phyloP scores from a whole-genome alignment of 2,888 invertebrate genomes.

The Drosophila affinis region DNA sequence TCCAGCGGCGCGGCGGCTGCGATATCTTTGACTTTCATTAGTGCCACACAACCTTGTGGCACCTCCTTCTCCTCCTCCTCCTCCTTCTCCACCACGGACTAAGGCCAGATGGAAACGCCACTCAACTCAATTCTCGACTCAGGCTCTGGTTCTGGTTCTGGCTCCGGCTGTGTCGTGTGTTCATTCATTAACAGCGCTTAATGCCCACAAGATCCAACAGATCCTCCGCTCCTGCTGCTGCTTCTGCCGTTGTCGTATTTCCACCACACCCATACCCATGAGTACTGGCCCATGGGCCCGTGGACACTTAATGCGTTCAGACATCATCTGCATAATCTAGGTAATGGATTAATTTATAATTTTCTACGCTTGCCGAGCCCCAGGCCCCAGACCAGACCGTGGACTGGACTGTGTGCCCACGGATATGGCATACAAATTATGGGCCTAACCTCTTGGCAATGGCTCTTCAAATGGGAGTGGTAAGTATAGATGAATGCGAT shows the following conservation, averaged over 20 bases:
- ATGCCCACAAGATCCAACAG: slow-evolving; percentile 35
- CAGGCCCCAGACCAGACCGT: not conserved
- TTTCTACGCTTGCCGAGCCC: slow-evolving; percentile 49
- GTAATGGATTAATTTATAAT: slow-evolving; percentile 79
- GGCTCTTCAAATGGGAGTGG: slow-evolving; percentile 18
- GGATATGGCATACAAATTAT: slow-evolving; percentile 50
- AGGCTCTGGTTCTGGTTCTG: not conserved
- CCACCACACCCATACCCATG: not conserved
- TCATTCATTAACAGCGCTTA: slow-evolving; percentile 66
- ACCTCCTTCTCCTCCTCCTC: not conserved
- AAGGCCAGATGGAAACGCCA: not conserved
- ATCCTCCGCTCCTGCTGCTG: slow-evolving; percentile 21
- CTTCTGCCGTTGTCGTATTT: not conserved
- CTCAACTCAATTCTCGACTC: not conserved
- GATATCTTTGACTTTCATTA: slow-evolving; percentile 2
- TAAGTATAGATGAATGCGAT: slow-evolving; percentile 47
- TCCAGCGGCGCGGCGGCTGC: not conserved
- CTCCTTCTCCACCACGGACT: not conserved
- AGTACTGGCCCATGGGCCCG: not conserved
- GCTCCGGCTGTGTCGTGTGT: slow-evolving; percentile 24
- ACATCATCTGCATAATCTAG: slow-evolving; percentile 74
- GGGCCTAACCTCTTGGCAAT: slow-evolving; percentile 41
- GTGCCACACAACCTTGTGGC: slow-evolving; percentile 5
- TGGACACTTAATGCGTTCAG: slow-evolving; percentile 65
- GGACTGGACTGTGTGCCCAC: slow-evolving; percentile 4